Conservation (phyloP, 37 sponge, comb jelly and placozoan species). For the Haliclona indistincta region DNA sequence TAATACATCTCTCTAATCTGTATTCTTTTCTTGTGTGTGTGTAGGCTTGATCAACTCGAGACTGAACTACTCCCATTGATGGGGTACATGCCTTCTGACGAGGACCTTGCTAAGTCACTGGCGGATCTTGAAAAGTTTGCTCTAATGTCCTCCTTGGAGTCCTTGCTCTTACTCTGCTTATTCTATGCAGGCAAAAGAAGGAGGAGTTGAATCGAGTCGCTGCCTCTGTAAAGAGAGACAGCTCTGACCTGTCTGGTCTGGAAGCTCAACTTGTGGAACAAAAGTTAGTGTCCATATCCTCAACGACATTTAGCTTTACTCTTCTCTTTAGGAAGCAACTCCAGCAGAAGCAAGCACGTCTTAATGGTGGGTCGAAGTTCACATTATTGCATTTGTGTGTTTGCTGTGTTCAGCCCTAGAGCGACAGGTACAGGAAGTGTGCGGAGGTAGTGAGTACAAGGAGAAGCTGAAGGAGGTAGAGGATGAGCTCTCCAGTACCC, state of each 20-base stretch:
- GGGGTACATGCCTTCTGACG: constrained; percentile 45
- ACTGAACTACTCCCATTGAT: constrained; percentile 42
- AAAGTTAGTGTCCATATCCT: background rate
- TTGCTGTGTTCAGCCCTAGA: constrained; percentile 30
- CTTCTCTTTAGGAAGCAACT: background rate
- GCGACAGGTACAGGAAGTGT: constrained; percentile 38
- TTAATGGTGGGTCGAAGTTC: background rate
- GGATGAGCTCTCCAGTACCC: constrained; percentile 27
- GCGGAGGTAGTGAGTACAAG: constrained; percentile 37
- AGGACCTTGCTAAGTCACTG: constrained; percentile 26
- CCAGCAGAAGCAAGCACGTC: background rate
- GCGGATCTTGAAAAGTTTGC: constrained; percentile 15
- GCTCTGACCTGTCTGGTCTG: background rate
- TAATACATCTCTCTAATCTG: too few species aligned
- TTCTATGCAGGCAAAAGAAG: background rate
- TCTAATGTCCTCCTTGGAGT: background rate
- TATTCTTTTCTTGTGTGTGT: background rate
- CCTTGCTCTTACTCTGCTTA: background rate
- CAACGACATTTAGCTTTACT: background rate
- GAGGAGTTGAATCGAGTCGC: background rate
- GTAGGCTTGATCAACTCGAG: constrained; percentile 30
- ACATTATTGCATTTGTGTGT: background rate
- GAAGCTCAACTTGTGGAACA: too few species aligned
- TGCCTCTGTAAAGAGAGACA: too few species aligned
- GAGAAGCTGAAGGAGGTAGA: constrained; percentile 28